Evolutionary conservation across 2,888 invertebrate species (phyloP).

Genomic region (Epirrita christyi): DNA sequence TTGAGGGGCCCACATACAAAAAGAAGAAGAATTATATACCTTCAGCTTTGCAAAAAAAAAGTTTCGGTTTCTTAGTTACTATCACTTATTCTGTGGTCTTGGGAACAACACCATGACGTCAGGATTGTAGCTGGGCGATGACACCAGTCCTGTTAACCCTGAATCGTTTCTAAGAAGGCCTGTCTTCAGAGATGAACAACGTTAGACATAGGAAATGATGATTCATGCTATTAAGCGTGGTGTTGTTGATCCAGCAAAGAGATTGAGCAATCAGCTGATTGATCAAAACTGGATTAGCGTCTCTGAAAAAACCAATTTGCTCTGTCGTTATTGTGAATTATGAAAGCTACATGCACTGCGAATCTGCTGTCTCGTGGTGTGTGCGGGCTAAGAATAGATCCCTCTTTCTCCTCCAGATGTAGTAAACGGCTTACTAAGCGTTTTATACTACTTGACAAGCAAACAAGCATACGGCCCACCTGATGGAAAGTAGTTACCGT

Average conservation of each 20-base stretch:
- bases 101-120: conserved; percentile 36
- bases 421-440: too few species aligned
- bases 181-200: conserved; percentile 15
- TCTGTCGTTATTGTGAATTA: not conserved
- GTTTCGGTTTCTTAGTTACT: not conserved
- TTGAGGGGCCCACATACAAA: not conserved
- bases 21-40: conserved; percentile 6
- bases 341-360: too few species aligned
- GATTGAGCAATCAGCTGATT: conserved; percentile 34
- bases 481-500: too few species aligned
- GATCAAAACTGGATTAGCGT: conserved; percentile 18
- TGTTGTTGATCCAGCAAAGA: conserved; percentile 19
- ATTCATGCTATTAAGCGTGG: conserved; percentile 28
- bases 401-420: too few species aligned
- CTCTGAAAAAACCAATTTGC: conserved; percentile 2
- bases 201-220: conserved; percentile 30
- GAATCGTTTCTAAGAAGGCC: conserved; percentile 38
- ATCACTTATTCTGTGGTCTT: conserved; percentile 8
- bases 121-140: conserved; percentile 34
- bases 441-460: too few species aligned
- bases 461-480: too few species aligned
- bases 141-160: conserved; percentile 37
- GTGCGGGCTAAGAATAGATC: too few species aligned
- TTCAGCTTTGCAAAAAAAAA: conserved; percentile 14
- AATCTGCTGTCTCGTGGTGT: too few species aligned